Base-by-base conservation (phyloP, 2,888 invertebrate species). In the Platypus cylindrus region DNA sequence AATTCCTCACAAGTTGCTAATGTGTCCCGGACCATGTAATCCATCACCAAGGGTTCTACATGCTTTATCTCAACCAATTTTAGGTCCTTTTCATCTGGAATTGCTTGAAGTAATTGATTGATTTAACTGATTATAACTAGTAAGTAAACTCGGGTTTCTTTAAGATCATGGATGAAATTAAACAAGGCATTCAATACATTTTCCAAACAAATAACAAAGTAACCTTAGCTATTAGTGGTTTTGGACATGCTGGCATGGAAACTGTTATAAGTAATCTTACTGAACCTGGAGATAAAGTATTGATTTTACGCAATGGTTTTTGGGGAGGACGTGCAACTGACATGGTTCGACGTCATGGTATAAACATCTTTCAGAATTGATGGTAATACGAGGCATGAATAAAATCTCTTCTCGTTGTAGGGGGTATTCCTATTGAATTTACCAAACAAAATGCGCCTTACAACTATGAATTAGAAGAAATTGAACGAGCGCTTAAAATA, bases 171-270 rank as follows among this genome's bases (percentile, higher is more conserved):
- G 83, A 81, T 45, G 87, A 89, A 45, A 74, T 84, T 31, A 82
- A 85, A 51, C 71, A 67, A 33, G 87, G 87, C 5, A 63, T 91
- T 14, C 76, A 78, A 52, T 93, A 91, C 55, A 63, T 77, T 4
- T 93, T 93, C 54, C 91, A 93, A 71, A 93, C 93, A 0, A 67
- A 65, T 28, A 89, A 84, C 55, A 65, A 70, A 13, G 64, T 84
- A 45, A 86, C 89, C 1, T 67, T 91, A 46, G 85, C 82, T 15
- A 63, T 90, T 24, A 84, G 83, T 50, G 80, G 80, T 0, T 71
- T 82, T 0, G 83, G 80, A 1, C 81, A 83, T 56, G 64, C 68
- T 0, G 83, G 75, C 4, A 86, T 91, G 82, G 91, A 93, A 54
- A 71, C 86, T 0, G 70, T 85, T 2, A 68, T 89, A 33, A 72